Percentiles rank a stretch among this genome's conserved stretches.
Evolutionary conservation across 2,888 invertebrate species (phyloP).

Genomic region (Endotricha flammealis): DNA sequence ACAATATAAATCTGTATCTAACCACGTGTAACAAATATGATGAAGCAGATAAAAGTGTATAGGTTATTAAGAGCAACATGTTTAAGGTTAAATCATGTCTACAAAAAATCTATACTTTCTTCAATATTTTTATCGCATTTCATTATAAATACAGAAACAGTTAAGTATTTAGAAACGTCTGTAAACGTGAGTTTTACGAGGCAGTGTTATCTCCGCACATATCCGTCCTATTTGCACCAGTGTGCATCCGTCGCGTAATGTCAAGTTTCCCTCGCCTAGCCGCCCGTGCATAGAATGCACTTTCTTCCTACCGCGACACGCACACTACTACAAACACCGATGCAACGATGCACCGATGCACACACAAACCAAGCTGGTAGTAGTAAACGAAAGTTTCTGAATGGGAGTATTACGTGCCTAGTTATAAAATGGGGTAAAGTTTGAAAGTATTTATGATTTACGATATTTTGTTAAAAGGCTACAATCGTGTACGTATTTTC

Average conservation of each 20-base stretch:
- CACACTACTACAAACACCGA: constrained; percentile 21
- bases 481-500: too few relatives aligned
- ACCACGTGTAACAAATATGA: too few relatives aligned
- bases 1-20: too few relatives aligned
- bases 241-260: constrained; percentile 34
- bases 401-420: constrained; percentile 23
- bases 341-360: constrained; percentile 12
- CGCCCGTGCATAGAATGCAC: constrained; percentile 70
- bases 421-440: constrained; percentile 14
- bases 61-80: too few relatives aligned
- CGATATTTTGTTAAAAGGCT: too few relatives aligned
- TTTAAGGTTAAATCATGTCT: too few relatives aligned
- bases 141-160: too few relatives aligned
- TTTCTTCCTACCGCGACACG: constrained; percentile 59
- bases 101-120: too few relatives aligned
- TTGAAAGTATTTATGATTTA: constrained; percentile 13
- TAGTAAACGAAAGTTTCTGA: constrained; percentile 41
- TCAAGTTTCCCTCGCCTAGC: constrained; percentile 67
- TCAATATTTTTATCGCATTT: too few relatives aligned
- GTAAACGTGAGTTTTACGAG: too few relatives aligned
- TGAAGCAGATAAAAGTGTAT: too few relatives aligned
- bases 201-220: constrained; percentile 32
- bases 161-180: too few relatives aligned
- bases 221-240: constrained; percentile 15
- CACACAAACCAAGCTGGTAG: constrained; percentile 13